Conservation (phyloP, 2,113 vertebrate genomes). For the Meriones unguiculatus region DNA sequence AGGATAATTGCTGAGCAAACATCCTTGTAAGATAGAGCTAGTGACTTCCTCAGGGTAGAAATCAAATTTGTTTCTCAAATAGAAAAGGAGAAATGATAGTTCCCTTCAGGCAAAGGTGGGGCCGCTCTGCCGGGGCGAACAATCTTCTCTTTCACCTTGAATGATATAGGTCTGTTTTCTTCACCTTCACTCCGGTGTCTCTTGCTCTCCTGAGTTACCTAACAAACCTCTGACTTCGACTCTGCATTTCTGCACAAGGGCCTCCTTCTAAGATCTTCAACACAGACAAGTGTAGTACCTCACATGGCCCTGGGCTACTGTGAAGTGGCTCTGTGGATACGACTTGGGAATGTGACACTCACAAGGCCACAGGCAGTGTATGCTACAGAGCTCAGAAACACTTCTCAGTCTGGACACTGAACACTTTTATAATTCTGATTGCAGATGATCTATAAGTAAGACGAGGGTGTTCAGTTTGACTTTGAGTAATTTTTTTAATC, state of each 20-base stretch:
- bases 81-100: background rate
- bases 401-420: background rate
- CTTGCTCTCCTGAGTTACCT: background rate
- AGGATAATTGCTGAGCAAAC: background rate
- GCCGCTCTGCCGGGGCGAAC: background rate
- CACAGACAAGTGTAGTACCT: background rate
- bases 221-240: background rate
- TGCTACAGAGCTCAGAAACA: background rate
- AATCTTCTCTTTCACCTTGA: background rate
- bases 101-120: background rate
- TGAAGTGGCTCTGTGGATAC: background rate
- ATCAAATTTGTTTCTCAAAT: slow-evolving; percentile 29
- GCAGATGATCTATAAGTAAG: background rate
- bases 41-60: background rate
- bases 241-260: background rate
- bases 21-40: background rate
- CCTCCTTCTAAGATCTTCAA: background rate
- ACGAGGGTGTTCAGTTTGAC: background rate
- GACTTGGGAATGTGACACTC: background rate
- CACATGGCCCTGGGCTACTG: background rate
- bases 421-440: background rate
- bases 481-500: slow-evolving; percentile 8
- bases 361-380: background rate
- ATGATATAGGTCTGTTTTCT: background rate
- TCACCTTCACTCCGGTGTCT: background rate